phyloP scores from a whole-genome alignment of 2,888 invertebrate species.

The Herminia tarsipennalis region DNA sequence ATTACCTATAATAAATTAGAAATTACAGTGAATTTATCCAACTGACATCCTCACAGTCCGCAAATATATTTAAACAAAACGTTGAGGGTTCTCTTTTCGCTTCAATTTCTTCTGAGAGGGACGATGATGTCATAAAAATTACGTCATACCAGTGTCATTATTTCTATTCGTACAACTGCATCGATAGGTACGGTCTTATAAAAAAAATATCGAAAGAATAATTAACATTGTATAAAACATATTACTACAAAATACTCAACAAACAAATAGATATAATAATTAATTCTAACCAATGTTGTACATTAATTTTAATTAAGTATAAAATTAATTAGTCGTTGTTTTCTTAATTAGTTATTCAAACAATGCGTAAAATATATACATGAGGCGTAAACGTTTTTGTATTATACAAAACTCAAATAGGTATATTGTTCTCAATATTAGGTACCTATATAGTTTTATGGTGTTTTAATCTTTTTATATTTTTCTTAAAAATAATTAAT shows the following conservation, averaged over 20 bases:
- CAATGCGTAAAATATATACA: slow-evolving; percentile 26
- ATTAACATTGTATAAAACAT: not conserved
- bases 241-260: not conserved
- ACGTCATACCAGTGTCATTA: no score
- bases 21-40: no score
- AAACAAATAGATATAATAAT: slow-evolving; percentile 23
- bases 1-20: no score
- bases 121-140: no score
- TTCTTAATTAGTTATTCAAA: slow-evolving; percentile 35
- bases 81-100: no score
- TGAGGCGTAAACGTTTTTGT: slow-evolving; percentile 17
- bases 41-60: no score
- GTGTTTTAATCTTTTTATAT: no score
- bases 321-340: slow-evolving; percentile 39
- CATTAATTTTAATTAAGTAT: slow-evolving; percentile 35
- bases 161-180: no score
- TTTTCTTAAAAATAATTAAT: no score
- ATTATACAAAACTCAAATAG: not conserved
- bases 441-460: not conserved
- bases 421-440: not conserved
- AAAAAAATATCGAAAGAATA: not conserved
- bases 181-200: no score
- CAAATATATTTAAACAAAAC: no score
- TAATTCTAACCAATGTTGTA: slow-evolving; percentile 24
- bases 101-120: no score